phyloP scores from a whole-genome alignment of 2,888 invertebrate species.

The Gerris lacustris region DNA sequence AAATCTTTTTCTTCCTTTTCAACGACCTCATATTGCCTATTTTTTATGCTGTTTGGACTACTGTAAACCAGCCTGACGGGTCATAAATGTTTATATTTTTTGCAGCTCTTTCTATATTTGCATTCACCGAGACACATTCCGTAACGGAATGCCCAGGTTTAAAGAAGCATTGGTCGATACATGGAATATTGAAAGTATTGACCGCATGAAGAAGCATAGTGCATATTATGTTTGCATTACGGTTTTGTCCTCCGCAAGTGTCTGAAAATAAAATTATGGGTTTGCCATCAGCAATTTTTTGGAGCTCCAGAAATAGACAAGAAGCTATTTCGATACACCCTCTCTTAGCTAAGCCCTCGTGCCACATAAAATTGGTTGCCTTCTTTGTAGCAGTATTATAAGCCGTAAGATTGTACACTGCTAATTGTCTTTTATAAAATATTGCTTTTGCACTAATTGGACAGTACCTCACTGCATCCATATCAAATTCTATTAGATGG shows the following conservation, averaged over 20 bases:
- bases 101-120: background rate
- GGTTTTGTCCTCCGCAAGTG: background rate
- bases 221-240: background rate
- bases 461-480: too few relatives aligned
- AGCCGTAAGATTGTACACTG: background rate
- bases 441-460: background rate
- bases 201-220: background rate
- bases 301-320: background rate
- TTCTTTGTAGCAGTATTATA: background rate
- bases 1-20: background rate
- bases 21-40: background rate
- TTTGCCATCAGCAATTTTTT: background rate
- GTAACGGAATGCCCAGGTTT: background rate
- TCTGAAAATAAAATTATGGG: background rate
- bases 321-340: background rate
- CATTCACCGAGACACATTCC: background rate
- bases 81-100: background rate
- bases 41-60: background rate
- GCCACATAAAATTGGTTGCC: background rate
- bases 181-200: background rate
- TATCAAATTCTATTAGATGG: too few relatives aligned
- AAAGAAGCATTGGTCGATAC: background rate
- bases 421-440: background rate
- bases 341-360: background rate
- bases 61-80: background rate